Evolutionary conservation across 2,797 vertebrate species (phyloP).

Genomic region (Tachyglossus aculeatus): DNA sequence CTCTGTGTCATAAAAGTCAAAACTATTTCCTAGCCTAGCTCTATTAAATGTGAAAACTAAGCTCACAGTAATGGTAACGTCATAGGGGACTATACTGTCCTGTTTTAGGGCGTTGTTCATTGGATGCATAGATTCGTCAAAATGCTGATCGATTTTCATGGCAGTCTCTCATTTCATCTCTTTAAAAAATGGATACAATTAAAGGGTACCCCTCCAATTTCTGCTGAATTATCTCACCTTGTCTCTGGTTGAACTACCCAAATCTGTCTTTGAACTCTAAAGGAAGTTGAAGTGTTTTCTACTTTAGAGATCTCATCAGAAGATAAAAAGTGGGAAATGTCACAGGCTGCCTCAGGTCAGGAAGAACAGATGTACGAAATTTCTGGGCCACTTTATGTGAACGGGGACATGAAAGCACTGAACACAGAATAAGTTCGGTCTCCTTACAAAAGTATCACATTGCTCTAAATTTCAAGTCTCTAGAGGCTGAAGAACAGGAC

Average conservation of each 20-base stretch:
- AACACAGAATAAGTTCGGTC: no score
- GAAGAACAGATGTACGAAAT: background rate
- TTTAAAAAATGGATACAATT: background rate
- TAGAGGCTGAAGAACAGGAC: no score
- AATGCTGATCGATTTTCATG: background rate
- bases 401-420: no score
- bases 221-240: background rate
- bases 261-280: background rate
- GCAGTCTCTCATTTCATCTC: background rate
- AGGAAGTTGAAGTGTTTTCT: background rate
- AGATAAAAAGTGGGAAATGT: background rate
- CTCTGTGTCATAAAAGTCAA: background rate
- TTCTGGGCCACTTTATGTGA: no score
- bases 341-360: background rate
- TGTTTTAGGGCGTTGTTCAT: background rate
- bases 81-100: background rate
- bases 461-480: no score
- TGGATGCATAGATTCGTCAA: background rate
- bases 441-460: no score
- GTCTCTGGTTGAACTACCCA: background rate
- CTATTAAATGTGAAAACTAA: background rate
- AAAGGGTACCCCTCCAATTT: background rate
- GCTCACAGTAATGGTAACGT: background rate
- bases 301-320: background rate
- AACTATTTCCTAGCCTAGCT: background rate